Evolutionary conservation across 2,113 vertebrate genomes (phyloP).

Genomic region (Pseudorectes ferrugineus): DNA sequence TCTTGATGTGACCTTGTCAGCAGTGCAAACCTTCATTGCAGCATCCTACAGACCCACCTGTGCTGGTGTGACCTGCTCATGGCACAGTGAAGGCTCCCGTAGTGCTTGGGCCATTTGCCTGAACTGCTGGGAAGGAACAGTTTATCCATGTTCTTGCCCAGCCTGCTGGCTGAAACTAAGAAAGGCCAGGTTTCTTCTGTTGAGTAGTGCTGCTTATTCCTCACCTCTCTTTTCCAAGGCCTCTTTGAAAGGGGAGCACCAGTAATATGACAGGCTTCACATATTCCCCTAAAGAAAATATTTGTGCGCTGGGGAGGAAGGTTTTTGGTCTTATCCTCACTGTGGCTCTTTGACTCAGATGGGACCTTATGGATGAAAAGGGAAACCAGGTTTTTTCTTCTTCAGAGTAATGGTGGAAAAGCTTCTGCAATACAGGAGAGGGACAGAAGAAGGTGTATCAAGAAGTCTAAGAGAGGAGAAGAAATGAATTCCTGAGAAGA

Average conservation of each 20-base stretch:
- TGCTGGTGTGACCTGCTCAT: background rate
- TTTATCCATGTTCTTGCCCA: background rate
- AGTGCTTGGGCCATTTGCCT: background rate
- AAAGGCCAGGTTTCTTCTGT: background rate
- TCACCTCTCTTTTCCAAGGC: background rate
- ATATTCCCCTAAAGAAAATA: background rate
- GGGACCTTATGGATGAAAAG: background rate
- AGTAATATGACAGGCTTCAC: background rate
- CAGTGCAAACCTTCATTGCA: background rate
- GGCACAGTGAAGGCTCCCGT: fast-evolving
- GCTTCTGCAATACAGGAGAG: background rate
- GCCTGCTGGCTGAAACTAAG: background rate
- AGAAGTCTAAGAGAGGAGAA: background rate
- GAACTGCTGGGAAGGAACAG: fast-evolving
- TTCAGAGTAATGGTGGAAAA: background rate
- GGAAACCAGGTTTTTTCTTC: background rate
- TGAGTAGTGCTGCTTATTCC: background rate
- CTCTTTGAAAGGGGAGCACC: background rate
- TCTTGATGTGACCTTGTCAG: background rate
- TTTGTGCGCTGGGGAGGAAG: background rate
- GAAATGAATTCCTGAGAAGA: background rate
- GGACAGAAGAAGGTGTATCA: background rate
- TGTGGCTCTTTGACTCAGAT: background rate
- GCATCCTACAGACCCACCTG: background rate
- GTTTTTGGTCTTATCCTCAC: background rate